These are phyloP conservation scores for Erebia palarica DNA, from an alignment of 2,888 invertebrate genomes.

Conservation along the genomic window DNA sequence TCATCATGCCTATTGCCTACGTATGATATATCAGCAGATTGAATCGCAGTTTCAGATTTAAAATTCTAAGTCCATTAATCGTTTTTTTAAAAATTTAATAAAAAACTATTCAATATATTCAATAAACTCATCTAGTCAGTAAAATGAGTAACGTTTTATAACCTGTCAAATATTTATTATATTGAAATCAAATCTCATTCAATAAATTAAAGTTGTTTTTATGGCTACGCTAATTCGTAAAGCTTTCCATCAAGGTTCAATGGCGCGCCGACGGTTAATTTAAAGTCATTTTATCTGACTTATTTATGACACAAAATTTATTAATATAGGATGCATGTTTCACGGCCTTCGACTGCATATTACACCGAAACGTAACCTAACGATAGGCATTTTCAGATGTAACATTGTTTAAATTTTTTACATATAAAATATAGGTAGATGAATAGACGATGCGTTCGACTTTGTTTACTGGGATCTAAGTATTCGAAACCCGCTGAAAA, in stretches of 20 bases:
- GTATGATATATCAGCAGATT: too few species aligned
- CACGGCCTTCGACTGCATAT: background rate
- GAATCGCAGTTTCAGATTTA: too few species aligned
- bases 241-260: slow-evolving; percentile 9
- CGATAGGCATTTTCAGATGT: background rate
- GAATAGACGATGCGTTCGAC: too few species aligned
- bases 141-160: background rate
- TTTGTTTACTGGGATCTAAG: too few species aligned
- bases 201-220: background rate
- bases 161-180: background rate
- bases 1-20: too few species aligned
- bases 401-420: too few species aligned
- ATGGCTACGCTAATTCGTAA: background rate
- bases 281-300: background rate
- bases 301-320: background rate
- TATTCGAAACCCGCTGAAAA: too few species aligned
- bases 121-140: too few species aligned
- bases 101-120: too few species aligned
- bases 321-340: slow-evolving; percentile 4
- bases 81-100: too few species aligned
- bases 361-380: background rate
- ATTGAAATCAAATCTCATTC: background rate
- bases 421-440: too few species aligned
- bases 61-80: too few species aligned
- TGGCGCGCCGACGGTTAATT: background rate